Evolutionary conservation across 2,113 vertebrate genomes (phyloP).

Genomic region (Phalacrocorax carbo): DNA sequence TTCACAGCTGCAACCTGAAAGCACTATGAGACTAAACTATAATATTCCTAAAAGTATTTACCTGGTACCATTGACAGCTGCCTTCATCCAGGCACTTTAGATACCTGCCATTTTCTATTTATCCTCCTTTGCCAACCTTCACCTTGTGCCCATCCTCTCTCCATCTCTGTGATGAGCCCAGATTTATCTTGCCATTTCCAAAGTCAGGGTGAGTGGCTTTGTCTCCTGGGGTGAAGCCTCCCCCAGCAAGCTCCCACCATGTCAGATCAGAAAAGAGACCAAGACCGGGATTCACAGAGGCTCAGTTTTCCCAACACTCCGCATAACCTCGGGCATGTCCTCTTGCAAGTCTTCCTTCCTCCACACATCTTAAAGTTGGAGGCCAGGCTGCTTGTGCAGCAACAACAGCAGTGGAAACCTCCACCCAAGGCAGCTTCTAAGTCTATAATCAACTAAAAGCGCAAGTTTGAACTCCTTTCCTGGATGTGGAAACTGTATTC

Average conservation of each 20-base stretch:
- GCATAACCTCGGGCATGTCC: background rate
- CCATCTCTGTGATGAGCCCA: background rate
- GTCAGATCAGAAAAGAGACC: background rate
- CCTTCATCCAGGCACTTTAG: background rate
- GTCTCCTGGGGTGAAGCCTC: background rate
- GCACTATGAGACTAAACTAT: background rate
- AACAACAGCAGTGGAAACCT: background rate
- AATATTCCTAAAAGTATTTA: background rate
- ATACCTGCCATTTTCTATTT: background rate
- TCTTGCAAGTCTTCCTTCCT: background rate
- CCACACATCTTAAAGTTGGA: background rate
- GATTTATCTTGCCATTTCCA: background rate
- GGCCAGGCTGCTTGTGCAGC: background rate
- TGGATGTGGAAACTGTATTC: background rate
- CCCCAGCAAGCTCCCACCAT: background rate
- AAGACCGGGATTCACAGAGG: background rate
- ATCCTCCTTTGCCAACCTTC: background rate
- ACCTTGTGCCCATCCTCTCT: background rate
- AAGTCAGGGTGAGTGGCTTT: background rate
- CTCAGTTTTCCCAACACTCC: background rate
- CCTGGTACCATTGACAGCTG: rapidly evolving
- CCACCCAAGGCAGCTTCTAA: background rate
- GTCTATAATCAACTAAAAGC: background rate
- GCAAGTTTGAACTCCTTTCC: background rate
- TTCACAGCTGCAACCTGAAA: background rate